Evolutionary conservation across 2,888 invertebrate species (phyloP), one percentile per base, ranked within the genome.

Genomic region (Dendrolimus pini): DNA sequence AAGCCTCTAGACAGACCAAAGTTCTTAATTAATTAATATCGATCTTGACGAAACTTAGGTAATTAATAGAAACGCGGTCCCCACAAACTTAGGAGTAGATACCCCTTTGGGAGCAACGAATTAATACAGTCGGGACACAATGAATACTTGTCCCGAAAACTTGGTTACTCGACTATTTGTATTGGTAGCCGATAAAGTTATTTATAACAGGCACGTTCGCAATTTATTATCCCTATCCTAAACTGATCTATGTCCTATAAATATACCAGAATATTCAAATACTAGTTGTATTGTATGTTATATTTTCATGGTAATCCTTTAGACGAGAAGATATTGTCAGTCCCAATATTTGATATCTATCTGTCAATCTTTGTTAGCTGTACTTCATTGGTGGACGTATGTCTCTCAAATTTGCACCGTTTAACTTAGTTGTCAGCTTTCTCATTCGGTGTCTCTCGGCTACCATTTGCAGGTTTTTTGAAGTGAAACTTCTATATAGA

Each of bases 11-110:
- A 71, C 71, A 65, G 71, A 74, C 70, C 70, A 60, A 69, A 76
- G 70, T 76, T 79, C 74, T 73, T 83, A 83, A 86, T 85, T 85
- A 85, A 86, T 85, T 85, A 79, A 81, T 77, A 85, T 83, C 79
- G 83, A 81, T 77, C 77, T 70, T 62, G 66, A 66, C 61, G 65
- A 66, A 87, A 89, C 78, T 87, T 81, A 69, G 71, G 79, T 85
- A 88, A 88, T 87, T 86, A 87, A 85, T 87, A 86, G 83, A 80
- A 84, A 82, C 82, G 81, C 77, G 80, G 82, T 82, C 75, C 78
- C 80, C 75, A 58, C 62, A 82, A 85, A 85, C 84, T 85, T 82
- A 82, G 9, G 9, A 47, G 47, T 9, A 47, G 84, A 81, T 82
- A 84, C 86, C 82, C 85, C 85, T 85, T 83, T 80, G 73, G 64